These are phyloP conservation scores for Thysanoteuthis rhombus DNA, from an alignment of 2,888 invertebrate genomes.

Conservation along the genomic window DNA sequence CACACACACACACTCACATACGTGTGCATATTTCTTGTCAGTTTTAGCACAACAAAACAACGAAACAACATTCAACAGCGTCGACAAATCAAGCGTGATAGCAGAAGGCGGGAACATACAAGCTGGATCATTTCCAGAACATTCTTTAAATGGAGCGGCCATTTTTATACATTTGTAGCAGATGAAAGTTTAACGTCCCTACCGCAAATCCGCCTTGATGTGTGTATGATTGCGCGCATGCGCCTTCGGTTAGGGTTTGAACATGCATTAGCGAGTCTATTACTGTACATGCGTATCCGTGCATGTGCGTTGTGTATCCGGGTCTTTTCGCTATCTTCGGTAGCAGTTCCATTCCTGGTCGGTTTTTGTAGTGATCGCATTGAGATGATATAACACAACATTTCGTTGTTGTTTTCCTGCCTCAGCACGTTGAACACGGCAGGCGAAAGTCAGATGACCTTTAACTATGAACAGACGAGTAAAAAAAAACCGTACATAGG, in stretches of 20 bases:
- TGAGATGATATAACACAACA: not conserved
- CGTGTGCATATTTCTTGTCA: too few relatives aligned
- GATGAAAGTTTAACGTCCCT: not conserved
- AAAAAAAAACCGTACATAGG: too few relatives aligned
- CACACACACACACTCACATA: too few relatives aligned
- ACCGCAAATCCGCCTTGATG: not conserved
- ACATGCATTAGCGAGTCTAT: not conserved
- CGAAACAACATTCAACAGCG: not conserved
- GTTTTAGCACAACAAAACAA: too few relatives aligned
- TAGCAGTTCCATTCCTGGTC: not conserved
- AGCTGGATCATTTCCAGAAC: conserved; percentile 12
- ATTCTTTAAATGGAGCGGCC: not conserved
- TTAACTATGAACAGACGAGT: not conserved
- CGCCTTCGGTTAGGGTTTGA: not conserved
- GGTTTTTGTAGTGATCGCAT: not conserved
- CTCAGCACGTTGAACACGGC: not conserved
- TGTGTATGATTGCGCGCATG: not conserved
- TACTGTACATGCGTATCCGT: not conserved
- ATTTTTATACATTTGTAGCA: not conserved
- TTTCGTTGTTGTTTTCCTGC: not conserved
- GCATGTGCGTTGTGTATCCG: not conserved
- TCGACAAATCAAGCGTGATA: not conserved
- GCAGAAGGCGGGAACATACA: not conserved
- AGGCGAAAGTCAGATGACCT: not conserved
- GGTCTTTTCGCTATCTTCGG: not conserved